phyloP scores from a whole-genome alignment of 1,140 invertebrate species.

The Nasonia longicornis region DNA sequence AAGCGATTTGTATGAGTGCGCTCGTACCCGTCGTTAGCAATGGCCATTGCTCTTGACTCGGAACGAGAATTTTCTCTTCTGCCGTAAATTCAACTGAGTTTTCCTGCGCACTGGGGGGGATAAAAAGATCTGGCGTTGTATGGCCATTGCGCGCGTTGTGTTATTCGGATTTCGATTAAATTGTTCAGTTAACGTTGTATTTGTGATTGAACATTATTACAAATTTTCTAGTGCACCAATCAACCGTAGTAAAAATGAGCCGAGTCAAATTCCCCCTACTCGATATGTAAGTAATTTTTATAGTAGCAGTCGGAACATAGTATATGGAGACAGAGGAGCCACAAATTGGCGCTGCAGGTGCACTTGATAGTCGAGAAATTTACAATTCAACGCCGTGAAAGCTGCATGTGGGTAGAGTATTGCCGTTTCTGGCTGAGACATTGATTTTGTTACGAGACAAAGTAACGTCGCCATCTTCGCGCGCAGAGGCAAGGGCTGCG shows the following conservation, averaged over 20 bases:
- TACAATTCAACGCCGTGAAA: conserved; percentile 28
- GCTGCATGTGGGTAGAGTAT: not conserved
- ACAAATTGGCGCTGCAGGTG: not conserved
- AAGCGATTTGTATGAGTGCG: conserved; percentile 23
- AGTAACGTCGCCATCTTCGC: conserved; percentile 28
- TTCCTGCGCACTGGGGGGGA: not conserved
- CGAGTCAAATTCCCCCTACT: too few species aligned
- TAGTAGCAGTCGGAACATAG: too few species aligned
- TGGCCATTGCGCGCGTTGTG: not conserved
- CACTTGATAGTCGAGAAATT: conserved; percentile 40
- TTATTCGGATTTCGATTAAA: too few species aligned
- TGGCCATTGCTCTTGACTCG: conserved; percentile 27
- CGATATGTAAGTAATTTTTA: too few species aligned
- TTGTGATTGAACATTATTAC: too few species aligned
- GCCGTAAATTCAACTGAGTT: conserved; percentile 8
- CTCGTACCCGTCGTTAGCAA: conserved; percentile 32
- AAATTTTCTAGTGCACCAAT: too few species aligned
- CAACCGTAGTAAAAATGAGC: too few species aligned
- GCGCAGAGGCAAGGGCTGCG: not conserved
- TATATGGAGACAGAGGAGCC: too few species aligned
- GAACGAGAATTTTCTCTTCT: conserved; percentile 18
- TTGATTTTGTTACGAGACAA: conserved; percentile 36
- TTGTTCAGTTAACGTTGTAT: too few species aligned
- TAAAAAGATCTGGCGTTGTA: conserved; percentile 9
- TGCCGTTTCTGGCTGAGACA: conserved; percentile 37